phyloP scores from a whole-genome alignment of 2,113 vertebrate species.

The Deroptyus accipitrinus region DNA sequence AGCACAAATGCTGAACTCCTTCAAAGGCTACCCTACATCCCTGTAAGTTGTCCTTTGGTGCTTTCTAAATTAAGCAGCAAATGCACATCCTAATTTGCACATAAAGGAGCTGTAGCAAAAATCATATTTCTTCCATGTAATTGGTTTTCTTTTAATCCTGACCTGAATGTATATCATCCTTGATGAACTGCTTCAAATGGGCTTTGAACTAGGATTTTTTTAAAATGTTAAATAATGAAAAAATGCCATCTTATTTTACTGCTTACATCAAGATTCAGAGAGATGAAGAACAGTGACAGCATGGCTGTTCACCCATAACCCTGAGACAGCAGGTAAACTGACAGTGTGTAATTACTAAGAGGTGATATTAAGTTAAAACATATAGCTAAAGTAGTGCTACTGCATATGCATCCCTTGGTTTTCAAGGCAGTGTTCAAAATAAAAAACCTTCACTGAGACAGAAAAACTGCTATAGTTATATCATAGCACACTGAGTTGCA shows the following conservation, averaged over 20 bases:
- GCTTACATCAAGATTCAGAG: conserved; percentile 53
- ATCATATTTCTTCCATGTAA: conserved; percentile 71
- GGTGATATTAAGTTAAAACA: conserved; percentile 74
- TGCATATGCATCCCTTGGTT: conserved; percentile 68
- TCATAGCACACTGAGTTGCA: conserved; percentile 74
- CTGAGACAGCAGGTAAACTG: conserved; percentile 72
- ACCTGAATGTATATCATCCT: conserved; percentile 65
- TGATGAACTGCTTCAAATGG: conserved; percentile 62
- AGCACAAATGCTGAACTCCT: not conserved
- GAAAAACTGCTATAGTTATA: conserved; percentile 77
- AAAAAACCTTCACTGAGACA: conserved; percentile 74
- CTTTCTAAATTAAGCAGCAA: conserved; percentile 67
- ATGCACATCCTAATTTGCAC: conserved; percentile 61
- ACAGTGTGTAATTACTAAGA: conserved; percentile 69
- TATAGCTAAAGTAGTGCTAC: conserved; percentile 46
- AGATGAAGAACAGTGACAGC: conserved; percentile 65
- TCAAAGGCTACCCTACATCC: conserved; percentile 42
- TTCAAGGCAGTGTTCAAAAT: conserved; percentile 73
- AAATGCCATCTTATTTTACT: conserved; percentile 74
- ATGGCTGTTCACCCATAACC: conserved; percentile 73
- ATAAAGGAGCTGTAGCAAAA: conserved; percentile 69
- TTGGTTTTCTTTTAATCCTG: conserved; percentile 72
- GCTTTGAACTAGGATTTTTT: conserved; percentile 66
- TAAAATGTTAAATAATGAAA: conserved; percentile 67
- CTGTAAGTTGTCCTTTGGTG: conserved; percentile 46